These are phyloP conservation scores for Sylvia atricapilla DNA, from an alignment of 2,113 vertebrate species.

Conservation along the genomic window DNA sequence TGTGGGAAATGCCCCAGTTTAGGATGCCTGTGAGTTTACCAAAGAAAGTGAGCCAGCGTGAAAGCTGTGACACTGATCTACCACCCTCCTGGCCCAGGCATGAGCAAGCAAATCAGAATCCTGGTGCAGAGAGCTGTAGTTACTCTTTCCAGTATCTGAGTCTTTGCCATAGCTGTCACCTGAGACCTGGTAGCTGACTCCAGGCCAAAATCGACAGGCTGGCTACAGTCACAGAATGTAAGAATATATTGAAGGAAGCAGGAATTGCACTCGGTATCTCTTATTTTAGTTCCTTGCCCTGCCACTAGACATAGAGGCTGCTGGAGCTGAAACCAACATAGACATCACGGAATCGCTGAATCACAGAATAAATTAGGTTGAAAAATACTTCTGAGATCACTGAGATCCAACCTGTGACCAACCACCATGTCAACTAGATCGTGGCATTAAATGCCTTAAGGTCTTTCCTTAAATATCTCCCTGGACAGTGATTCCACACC, in stretches of 20 bases:
- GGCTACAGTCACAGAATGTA: background rate
- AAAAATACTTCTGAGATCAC: background rate
- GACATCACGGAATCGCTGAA: background rate
- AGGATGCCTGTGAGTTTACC: background rate
- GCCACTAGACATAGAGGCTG: background rate
- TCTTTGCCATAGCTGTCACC: background rate
- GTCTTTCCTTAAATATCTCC: background rate
- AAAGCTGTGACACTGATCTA: background rate
- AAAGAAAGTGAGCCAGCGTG: background rate
- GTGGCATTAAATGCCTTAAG: background rate
- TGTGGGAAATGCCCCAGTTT: background rate
- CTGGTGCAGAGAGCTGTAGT: background rate
- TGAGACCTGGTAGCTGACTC: background rate
- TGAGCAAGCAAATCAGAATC: background rate
- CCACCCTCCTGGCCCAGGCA: background rate
- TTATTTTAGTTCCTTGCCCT: background rate
- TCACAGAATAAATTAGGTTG: background rate
- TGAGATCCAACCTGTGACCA: background rate
- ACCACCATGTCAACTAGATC: background rate
- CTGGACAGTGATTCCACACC: background rate
- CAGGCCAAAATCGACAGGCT: background rate
- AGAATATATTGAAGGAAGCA: background rate
- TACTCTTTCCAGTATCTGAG: background rate
- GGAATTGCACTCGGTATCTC: background rate
- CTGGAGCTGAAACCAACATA: background rate